Evolutionary conservation across 2,888 invertebrate species (phyloP).

Genomic region (Octodonta nipae): DNA sequence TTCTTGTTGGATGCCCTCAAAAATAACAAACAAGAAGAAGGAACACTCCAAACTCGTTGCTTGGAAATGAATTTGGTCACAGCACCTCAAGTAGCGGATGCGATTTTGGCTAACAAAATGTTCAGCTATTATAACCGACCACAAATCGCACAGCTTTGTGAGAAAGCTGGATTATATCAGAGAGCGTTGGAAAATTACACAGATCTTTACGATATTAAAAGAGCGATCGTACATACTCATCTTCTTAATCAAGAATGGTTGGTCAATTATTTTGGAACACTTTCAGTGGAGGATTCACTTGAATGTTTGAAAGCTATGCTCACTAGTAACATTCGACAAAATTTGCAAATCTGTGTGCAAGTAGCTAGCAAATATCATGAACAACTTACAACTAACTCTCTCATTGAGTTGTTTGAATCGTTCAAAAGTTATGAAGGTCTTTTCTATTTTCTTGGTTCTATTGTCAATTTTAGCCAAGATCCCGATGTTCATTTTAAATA

Average conservation of each 20-base stretch:
- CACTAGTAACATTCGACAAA: conserved; percentile 92
- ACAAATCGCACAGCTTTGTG: conserved; percentile 96
- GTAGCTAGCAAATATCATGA: conserved; percentile 99
- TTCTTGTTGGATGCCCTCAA: conserved; percentile 95
- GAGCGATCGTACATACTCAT: conserved; percentile 97
- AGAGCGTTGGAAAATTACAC: conserved; percentile 97
- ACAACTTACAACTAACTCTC: conserved; percentile 85
- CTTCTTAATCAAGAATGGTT: conserved; percentile 93
- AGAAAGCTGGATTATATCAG: conserved; percentile 94
- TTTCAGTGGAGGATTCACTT: conserved; percentile 95
- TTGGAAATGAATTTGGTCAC: conserved; percentile 98
- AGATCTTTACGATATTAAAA: conserved; percentile 96
- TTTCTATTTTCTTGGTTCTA: conserved; percentile 98
- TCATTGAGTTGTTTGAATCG: conserved; percentile 96
- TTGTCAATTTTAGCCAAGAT: conserved; percentile 99
- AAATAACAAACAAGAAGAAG: conserved; percentile 92
- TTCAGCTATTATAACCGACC: conserved; percentile 98
- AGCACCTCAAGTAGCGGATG: conserved; percentile 98
- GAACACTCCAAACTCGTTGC: conserved; percentile 80
- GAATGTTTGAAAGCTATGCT: conserved; percentile 97
- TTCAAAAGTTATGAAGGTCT: conserved; percentile 96
- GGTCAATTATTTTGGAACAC: conserved; percentile 92
- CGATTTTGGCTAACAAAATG: conserved; percentile 94
- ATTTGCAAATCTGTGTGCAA: conserved; percentile 89
- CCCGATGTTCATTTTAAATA: conserved; percentile 99